These are phyloP conservation scores for Delphinapterus leucas DNA, from an alignment of 2,113 vertebrate genomes.

Conservation along the genomic window DNA sequence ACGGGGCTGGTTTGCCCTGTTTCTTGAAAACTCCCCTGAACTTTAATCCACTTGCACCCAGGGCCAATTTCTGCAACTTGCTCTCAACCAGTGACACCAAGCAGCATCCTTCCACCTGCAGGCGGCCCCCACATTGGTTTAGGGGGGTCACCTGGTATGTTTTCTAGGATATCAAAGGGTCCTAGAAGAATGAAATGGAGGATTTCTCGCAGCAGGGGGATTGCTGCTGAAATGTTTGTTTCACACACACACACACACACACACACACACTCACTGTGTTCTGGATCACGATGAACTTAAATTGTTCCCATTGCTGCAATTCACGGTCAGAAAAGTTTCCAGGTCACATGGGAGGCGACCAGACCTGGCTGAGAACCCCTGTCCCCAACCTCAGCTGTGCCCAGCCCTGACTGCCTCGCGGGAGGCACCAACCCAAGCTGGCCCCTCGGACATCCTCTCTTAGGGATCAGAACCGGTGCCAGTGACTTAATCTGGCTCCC, in stretches of 20 bases:
- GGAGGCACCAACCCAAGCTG: not conserved
- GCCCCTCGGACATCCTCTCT: not conserved
- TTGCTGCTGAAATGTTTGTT: rapidly evolving
- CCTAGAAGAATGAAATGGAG: not conserved
- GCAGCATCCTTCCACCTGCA: not conserved
- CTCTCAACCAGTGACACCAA: no score
- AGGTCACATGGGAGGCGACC: not conserved
- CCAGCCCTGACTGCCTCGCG: rapidly evolving
- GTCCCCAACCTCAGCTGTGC: not conserved
- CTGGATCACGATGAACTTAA: rapidly evolving
- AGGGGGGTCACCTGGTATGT: rapidly evolving
- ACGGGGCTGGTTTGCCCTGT: rapidly evolving
- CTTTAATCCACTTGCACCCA: no score
- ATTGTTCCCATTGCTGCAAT: not conserved
- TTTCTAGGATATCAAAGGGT: not conserved
- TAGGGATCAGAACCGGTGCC: not conserved
- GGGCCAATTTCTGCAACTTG: not conserved
- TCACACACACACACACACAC: not conserved
- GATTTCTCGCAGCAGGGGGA: rapidly evolving
- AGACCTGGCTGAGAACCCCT: not conserved
- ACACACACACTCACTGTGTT: rapidly evolving
- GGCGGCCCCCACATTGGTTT: rapidly evolving
- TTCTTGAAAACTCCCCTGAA: not conserved
- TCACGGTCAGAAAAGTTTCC: not conserved
- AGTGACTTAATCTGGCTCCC: no score